Evolutionary conservation across 2,888 invertebrate species (phyloP), one percentile per base, ranked within the genome.

Genomic region (Linyphia triangularis): DNA sequence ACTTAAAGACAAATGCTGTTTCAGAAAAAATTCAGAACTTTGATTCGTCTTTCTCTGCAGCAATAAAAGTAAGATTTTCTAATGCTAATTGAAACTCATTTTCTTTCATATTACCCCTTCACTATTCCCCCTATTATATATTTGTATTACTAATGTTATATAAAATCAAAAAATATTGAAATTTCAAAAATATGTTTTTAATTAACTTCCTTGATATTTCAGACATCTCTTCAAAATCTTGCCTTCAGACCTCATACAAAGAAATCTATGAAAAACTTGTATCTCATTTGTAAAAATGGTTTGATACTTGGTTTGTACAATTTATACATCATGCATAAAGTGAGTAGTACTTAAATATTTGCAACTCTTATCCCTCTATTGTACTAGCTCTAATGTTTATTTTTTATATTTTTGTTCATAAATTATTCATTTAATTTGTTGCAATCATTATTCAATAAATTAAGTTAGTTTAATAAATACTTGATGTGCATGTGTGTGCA

Each of bases 241-340:
- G 16, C 9, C 37, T 40, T 26, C n/a, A 57, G 70, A 33, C 51
- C 70, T 28, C 72, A 70, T 28, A 40, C n/a, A 7, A 73, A 88
- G 59, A 81, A 67, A n/a, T 22, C 10, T 5, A 73, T 88, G 81
- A 88, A 88, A 28, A 81, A 67, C 33, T 88, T 88, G 30, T 81
- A 73, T 59, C 75, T 59, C 6, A 69, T 82, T 2, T 88, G 86
- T 61, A 57, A 59, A 19, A 43, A 67, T 40, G 86, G 86, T 16
- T 26, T 88, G 24, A 59, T 88, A 9, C 81, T 88, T 30, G 69
- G 81, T 7, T 67, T 88, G 7, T 88, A 88, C 69, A 81, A 88
- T 69, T 69, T 88, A 3, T 81, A 59, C n/a, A 75, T 88, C 30
- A 59, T 81, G 57, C 65, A 88, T 26, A 73, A 88, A 67, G 86